Conservation (phyloP, 2,888 invertebrate species). For the Aleiodes leptofemur region DNA sequence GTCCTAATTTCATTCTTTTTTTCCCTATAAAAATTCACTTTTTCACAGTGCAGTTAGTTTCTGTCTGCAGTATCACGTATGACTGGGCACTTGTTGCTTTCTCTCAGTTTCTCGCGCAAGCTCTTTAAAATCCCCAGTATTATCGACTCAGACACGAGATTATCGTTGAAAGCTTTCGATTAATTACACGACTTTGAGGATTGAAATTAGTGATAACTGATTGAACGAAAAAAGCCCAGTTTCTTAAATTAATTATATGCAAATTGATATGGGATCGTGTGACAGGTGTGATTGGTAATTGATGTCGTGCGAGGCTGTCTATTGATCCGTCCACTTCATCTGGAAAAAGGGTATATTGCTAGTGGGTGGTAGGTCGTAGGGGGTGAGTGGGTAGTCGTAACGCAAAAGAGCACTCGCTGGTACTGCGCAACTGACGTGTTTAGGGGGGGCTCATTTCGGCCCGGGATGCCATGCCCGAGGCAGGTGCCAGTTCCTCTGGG, state of each 20-base stretch:
- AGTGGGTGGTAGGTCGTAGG: constrained; percentile 34
- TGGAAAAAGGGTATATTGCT: background rate
- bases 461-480: constrained; percentile 73
- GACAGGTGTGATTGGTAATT: constrained; percentile 33
- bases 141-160: constrained; percentile 1
- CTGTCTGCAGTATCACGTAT: background rate
- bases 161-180: background rate
- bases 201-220: constrained; percentile 12
- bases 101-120: background rate
- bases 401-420: constrained; percentile 43
- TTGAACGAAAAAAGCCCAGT: no score
- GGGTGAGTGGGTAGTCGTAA: constrained; percentile 32
- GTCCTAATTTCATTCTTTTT: no score
- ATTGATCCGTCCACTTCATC: constrained; percentile 63
- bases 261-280: constrained; percentile 5
- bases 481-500: constrained; percentile 67
- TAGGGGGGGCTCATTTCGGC: constrained; percentile 63
- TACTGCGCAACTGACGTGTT: constrained; percentile 35
- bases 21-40: no score
- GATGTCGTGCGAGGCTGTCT: constrained; percentile 60
- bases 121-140: background rate
- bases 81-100: constrained; percentile 31
- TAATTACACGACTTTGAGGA: background rate
- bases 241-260: no score
- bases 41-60: background rate